A percentile compares a stretch with the other conserved stretches of the same genome.
Conservation (phyloP, 2,888 invertebrate species). For the Drosophila siamana region DNA sequence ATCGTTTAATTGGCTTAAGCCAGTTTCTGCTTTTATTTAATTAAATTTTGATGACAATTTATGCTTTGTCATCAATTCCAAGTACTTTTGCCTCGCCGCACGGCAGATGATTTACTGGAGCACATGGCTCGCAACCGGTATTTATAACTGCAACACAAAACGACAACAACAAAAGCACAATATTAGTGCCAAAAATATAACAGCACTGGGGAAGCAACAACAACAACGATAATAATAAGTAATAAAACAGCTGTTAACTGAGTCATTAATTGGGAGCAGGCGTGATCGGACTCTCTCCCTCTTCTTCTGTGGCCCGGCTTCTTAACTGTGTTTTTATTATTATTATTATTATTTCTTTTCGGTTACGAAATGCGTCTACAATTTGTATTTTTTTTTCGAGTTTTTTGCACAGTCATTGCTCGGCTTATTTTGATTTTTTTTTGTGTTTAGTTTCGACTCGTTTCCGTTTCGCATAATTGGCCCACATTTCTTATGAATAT, state of each 20-base stretch:
- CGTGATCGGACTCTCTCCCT: conserved; percentile 34
- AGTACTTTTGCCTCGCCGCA: conserved; percentile 24
- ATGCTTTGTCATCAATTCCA: conserved; percentile 70
- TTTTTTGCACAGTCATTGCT: conserved; percentile 23
- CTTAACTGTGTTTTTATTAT: conserved; percentile 60
- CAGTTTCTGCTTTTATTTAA: conserved; percentile 64
- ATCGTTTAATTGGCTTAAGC: conserved; percentile 82
- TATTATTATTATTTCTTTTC: conserved; percentile 43
- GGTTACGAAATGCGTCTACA: conserved; percentile 74
- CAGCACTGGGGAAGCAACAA: conserved; percentile 29
- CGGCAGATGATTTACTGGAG: conserved; percentile 61
- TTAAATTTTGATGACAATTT: conserved; percentile 78
- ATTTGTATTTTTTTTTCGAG: conserved; percentile 39
- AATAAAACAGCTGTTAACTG: conserved; percentile 67
- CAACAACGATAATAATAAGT: conserved; percentile 36
- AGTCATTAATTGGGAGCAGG: conserved; percentile 67
- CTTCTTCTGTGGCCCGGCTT: conserved; percentile 21
- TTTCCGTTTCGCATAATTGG: conserved; percentile 75
- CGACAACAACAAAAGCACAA: conserved; percentile 34
- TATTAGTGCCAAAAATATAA: conserved; percentile 75
- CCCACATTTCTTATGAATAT: conserved; percentile 66
- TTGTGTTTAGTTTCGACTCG: conserved; percentile 33
- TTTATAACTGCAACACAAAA: conserved; percentile 70
- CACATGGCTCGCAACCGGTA: conserved; percentile 69
- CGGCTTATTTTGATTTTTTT: conserved; percentile 26